Conservation (phyloP, 1,140 invertebrate genomes). For the Dermatophagoides farinae region DNA sequence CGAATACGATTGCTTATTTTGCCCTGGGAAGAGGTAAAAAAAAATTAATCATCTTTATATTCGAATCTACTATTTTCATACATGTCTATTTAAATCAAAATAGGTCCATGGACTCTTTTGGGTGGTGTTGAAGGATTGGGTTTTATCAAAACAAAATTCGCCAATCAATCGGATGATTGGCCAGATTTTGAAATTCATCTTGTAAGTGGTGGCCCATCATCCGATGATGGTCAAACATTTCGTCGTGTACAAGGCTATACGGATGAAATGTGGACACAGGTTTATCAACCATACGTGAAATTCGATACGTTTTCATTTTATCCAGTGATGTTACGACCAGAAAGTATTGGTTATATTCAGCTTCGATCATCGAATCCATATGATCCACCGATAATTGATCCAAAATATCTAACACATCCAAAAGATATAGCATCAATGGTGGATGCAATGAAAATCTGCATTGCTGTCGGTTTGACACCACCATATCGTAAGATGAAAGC, state of each 20-base stretch:
- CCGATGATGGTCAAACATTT: constrained; percentile 20
- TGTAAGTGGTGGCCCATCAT: constrained; percentile 23
- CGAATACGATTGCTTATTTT: constrained; percentile 24
- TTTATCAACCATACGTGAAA: constrained; percentile 21
- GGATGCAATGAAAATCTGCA: constrained; percentile 35
- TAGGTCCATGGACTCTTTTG: constrained; percentile 20
- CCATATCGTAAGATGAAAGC: constrained; percentile 30
- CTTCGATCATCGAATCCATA: constrained; percentile 60
- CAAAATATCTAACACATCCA: constrained; percentile 65
- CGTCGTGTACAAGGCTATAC: constrained; percentile 19
- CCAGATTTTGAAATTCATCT: constrained; percentile 58
- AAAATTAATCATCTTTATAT: neutral
- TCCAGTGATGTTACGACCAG: constrained; percentile 51
- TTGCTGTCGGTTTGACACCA: constrained; percentile 28
- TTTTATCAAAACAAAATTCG: constrained; percentile 62
- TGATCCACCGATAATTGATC: constrained; percentile 74
- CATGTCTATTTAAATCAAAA: neutral
- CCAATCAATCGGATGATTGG: constrained; percentile 40
- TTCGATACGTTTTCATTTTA: constrained; percentile 61
- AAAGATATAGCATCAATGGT: constrained; percentile 54
- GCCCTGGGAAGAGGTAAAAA: constrained; percentile 12
- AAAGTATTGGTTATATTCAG: constrained; percentile 52
- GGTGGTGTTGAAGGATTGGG: constrained; percentile 47
- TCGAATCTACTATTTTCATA: neutral
- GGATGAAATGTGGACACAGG: constrained; percentile 17